Evolutionary conservation across 2,797 vertebrate genomes (phyloP).

Genomic region (Coracias cyanogaster): DNA sequence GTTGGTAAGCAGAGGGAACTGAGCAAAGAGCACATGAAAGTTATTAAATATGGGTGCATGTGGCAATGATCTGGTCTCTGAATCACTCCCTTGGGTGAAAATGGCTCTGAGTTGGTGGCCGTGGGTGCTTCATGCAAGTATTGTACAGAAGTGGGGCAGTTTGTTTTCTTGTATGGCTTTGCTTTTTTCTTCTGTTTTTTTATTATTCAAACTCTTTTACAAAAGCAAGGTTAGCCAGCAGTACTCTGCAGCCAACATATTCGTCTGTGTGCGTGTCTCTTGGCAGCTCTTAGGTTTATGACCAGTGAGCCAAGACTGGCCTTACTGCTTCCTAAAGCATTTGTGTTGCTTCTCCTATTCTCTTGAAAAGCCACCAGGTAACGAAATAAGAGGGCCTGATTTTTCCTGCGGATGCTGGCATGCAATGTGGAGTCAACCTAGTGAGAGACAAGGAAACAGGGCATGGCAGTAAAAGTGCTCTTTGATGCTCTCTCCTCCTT

Average conservation of each 20-base stretch:
- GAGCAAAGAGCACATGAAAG: not conserved
- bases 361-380: not conserved
- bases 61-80: not conserved
- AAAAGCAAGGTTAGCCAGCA: not conserved
- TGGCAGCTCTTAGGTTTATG: constrained; percentile 34
- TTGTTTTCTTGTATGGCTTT: constrained; percentile 13
- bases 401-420: not conserved
- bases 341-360: not conserved
- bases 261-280: not conserved
- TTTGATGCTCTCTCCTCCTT: not conserved
- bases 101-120: not conserved
- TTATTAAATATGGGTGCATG: not conserved
- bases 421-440: not conserved
- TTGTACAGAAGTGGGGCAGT: not conserved
- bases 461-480: not conserved
- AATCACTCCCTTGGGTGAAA: not conserved
- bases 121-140: not conserved
- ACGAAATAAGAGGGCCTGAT: not conserved
- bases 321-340: constrained; percentile 7
- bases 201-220: constrained; percentile 3
- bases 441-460: not conserved
- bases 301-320: not conserved
- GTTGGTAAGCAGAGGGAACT: not conserved
- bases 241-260: constrained; percentile 37
- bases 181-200: not conserved